These are phyloP conservation scores for Cephus nigrinus DNA, from an alignment of 2,888 invertebrate species.

Conservation along the genomic window DNA sequence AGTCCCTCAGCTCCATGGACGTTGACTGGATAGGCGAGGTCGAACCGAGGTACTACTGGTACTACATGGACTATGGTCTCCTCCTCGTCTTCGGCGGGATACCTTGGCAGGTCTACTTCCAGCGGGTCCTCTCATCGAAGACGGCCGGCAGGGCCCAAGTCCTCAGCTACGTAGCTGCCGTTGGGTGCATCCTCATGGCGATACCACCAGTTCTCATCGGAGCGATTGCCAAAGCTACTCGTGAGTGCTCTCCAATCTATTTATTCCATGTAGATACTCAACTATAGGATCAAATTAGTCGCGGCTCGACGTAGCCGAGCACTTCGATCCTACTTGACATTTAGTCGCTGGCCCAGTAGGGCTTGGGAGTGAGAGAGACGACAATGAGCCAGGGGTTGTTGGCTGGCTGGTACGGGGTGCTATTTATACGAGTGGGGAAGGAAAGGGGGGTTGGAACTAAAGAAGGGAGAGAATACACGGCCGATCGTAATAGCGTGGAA, in stretches of 20 bases:
- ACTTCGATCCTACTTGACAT: constrained; percentile 55
- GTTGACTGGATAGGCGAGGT: constrained; percentile 92
- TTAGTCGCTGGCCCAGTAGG: constrained; percentile 39
- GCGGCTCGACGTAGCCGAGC: neutral
- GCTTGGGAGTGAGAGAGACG: neutral
- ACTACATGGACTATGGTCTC: constrained; percentile 88
- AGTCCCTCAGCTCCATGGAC: constrained; percentile 82
- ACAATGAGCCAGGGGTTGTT: constrained; percentile 26
- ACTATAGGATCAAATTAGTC: neutral
- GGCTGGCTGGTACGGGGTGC: neutral
- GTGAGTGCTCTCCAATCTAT: constrained; percentile 68
- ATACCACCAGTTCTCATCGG: constrained; percentile 97
- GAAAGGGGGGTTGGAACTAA: constrained; percentile 12
- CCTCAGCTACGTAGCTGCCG: constrained; percentile 94
- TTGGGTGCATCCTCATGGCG: constrained; percentile 97
- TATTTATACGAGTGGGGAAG: neutral
- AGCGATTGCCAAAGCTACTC: constrained; percentile 94
- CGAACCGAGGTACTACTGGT: constrained; percentile 79
- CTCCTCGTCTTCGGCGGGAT: constrained; percentile 95
- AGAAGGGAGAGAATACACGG: constrained; percentile 19
- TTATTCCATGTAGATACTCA: neutral
- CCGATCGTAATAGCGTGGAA: constrained; percentile 56
- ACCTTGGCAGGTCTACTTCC: constrained; percentile 98
- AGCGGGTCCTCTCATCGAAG: constrained; percentile 96
- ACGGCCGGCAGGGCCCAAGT: constrained; percentile 93